These are phyloP conservation scores for Scatophagus argus DNA, from an alignment of 2,113 vertebrate species.

Conservation along the genomic window DNA sequence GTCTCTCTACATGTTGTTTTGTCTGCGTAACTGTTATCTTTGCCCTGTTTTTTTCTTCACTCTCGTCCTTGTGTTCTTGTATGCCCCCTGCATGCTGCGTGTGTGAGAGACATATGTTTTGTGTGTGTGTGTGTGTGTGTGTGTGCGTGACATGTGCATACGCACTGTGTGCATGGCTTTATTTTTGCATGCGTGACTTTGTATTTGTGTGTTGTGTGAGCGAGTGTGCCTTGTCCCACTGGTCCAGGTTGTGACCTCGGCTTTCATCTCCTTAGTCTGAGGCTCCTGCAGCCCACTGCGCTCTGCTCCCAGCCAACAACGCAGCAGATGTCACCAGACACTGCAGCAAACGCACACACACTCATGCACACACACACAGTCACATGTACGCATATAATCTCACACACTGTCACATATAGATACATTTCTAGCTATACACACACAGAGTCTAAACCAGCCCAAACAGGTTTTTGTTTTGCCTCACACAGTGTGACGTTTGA, in stretches of 20 bases:
- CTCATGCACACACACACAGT: neutral
- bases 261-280: conserved; percentile 80
- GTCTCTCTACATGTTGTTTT: conserved; percentile 23
- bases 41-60: conserved; percentile 16
- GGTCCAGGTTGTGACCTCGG: conserved; percentile 77
- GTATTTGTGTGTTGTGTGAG: conserved; percentile 48
- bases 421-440: conserved; percentile 32
- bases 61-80: conserved; percentile 56
- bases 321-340: conserved; percentile 78
- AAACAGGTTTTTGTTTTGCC: conserved; percentile 63
- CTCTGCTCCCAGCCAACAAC: conserved; percentile 68
- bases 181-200: conserved; percentile 60
- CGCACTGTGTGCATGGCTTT: conserved; percentile 13
- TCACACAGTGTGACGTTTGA: conserved; percentile 62
- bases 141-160: conserved; percentile 6
- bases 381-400: neutral
- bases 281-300: conserved; percentile 70
- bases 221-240: conserved; percentile 66
- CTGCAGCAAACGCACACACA: conserved; percentile 37
- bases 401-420: conserved; percentile 32
- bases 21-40: conserved; percentile 39
- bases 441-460: conserved; percentile 7
- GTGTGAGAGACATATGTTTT: conserved; percentile 16
- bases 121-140: conserved; percentile 17
- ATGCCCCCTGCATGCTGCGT: conserved; percentile 20